Evolutionary conservation across 2,797 vertebrate genomes (phyloP).

Genomic region (Epinephelus malabaricus): DNA sequence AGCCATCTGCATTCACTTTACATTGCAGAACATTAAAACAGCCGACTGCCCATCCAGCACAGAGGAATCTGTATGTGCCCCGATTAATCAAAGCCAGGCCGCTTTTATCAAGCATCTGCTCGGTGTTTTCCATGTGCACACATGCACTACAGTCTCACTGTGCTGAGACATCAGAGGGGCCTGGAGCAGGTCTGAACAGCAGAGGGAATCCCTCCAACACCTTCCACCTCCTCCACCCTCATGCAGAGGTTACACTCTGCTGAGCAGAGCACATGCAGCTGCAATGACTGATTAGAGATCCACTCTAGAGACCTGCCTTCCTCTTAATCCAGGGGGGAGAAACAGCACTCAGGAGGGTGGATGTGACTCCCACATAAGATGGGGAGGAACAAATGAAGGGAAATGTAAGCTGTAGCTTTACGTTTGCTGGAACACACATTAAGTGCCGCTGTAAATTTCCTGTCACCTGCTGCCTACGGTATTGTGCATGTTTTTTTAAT

Average conservation of each 20-base stretch:
- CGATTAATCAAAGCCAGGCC: constrained; percentile 32
- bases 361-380: constrained; percentile 2
- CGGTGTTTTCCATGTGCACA: constrained; percentile 10
- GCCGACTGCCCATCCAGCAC: not conserved
- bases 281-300: constrained; percentile 55
- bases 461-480: constrained; percentile 14
- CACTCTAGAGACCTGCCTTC: not conserved
- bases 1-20: constrained; percentile 64
- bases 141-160: constrained; percentile 1
- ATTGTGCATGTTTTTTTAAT: not conserved
- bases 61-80: constrained; percentile 9
- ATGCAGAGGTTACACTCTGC: constrained; percentile 4
- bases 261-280: constrained; percentile 49
- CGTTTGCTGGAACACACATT: not conserved
- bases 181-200: constrained; percentile 23
- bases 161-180: not conserved
- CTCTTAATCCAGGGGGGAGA: constrained; percentile 23
- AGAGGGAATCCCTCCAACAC: constrained; percentile 52
- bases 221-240: constrained; percentile 16
- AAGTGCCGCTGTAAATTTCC: not conserved
- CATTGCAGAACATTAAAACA: constrained; percentile 30
- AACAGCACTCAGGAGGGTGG: constrained; percentile 7
- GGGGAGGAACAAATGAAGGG: constrained; percentile 3
- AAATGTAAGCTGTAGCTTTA: constrained; percentile 24
- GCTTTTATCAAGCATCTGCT: constrained; percentile 43